Evolutionary conservation across 53 echinoderm and acorn worm species (phyloP).

Genomic region (Stichopus horrens): DNA sequence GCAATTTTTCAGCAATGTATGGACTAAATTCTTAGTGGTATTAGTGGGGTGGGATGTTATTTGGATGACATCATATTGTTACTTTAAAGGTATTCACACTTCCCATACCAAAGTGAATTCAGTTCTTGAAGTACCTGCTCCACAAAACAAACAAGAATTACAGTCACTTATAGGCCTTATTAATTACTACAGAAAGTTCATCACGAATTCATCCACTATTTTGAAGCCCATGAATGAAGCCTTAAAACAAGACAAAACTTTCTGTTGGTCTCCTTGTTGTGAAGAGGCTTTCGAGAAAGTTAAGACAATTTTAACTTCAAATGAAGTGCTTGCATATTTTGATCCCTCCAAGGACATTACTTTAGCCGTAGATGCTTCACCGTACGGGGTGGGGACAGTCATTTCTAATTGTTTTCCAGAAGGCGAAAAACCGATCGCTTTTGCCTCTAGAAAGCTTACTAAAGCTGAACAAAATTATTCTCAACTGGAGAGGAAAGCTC

Average conservation of each 20-base stretch:
- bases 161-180: too few species aligned
- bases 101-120: too few species aligned
- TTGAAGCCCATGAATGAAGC: too few species aligned
- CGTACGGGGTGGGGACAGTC: conserved; percentile 48
- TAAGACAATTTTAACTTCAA: conserved; percentile 6
- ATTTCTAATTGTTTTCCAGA: conserved; percentile 40
- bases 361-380: conserved; percentile 46
- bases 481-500: conserved; percentile 55
- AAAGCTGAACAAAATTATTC: conserved; percentile 52
- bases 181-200: too few species aligned
- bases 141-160: too few species aligned
- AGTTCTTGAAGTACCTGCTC: too few species aligned
- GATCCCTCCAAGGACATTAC: conserved; percentile 37
- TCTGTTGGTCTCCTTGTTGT: too few species aligned
- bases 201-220: too few species aligned
- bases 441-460: too few species aligned
- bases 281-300: conserved; percentile 38
- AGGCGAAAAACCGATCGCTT: conserved; percentile 41
- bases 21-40: conserved; percentile 35
- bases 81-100: not conserved
- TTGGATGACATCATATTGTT: conserved; percentile 51
- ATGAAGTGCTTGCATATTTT: not conserved
- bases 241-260: too few species aligned
- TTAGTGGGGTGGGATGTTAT: conserved; percentile 27
- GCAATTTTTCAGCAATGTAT: conserved; percentile 51